phyloP scores from a whole-genome alignment of 2,113 vertebrate species.

The Pachycephala philippinensis region DNA sequence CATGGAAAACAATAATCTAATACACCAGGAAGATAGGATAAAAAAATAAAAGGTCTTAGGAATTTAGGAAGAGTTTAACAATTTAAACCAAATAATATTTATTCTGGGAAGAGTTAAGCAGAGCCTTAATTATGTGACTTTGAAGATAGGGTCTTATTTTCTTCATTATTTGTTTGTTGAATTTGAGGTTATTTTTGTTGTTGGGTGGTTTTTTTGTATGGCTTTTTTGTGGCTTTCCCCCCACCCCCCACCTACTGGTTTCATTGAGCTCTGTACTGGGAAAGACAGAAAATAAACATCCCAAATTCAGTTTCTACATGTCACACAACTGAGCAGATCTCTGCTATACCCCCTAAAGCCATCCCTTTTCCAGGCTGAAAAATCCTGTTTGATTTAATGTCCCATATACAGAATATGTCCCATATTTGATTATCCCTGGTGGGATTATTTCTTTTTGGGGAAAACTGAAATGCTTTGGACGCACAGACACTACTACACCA shows the following conservation, averaged over 20 bases:
- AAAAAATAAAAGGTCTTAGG: not conserved
- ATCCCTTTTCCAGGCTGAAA: not conserved
- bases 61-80: not conserved
- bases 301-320: not conserved
- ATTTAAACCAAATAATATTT: not conserved
- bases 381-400: not conserved
- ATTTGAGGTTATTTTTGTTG: not conserved
- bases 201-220: accelerated
- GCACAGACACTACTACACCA: not conserved
- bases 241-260: accelerated
- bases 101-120: not conserved
- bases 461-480: not conserved
- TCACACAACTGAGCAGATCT: not conserved
- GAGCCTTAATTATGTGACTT: not conserved
- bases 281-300: not conserved
- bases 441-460: not conserved
- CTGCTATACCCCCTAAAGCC: not conserved
- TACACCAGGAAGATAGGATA: not conserved
- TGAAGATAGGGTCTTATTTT: not conserved
- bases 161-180: not conserved
- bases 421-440: not conserved
- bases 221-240: not conserved
- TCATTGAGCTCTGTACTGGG: not conserved
- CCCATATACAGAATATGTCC: not conserved
- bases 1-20: not conserved